These are phyloP conservation scores for Botia almorhae DNA, from an alignment of 2,797 vertebrate genomes.

Conservation along the genomic window DNA sequence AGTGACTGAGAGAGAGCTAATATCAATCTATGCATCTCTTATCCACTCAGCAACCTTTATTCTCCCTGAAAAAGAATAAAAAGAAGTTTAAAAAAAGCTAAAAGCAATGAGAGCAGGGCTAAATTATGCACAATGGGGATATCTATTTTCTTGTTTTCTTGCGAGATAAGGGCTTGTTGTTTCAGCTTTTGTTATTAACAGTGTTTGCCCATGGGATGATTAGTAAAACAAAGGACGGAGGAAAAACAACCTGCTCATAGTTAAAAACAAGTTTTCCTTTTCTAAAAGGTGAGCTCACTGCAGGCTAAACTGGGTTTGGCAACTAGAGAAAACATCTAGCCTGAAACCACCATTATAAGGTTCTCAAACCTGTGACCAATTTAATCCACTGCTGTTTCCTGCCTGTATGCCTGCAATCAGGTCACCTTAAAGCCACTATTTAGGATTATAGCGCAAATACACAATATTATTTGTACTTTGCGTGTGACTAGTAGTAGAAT, in stretches of 20 bases:
- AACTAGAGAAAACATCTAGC: constrained; percentile 34
- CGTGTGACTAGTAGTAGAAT: constrained; percentile 69
- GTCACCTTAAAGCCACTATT: constrained; percentile 55
- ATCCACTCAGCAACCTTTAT: constrained; percentile 37
- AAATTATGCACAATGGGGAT: constrained; percentile 80
- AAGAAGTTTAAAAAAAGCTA: constrained; percentile 33
- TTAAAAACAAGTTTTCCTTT: constrained; percentile 79
- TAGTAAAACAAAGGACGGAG: constrained; percentile 78
- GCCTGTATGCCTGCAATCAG: constrained; percentile 59
- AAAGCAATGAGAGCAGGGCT: constrained; percentile 71
- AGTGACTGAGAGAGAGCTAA: constrained; percentile 21
- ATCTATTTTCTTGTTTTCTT: constrained; percentile 79
- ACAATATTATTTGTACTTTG: constrained; percentile 67
- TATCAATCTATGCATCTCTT: constrained; percentile 21
- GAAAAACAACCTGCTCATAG: constrained; percentile 74
- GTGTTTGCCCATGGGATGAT: constrained; percentile 76
- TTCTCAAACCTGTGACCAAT: constrained; percentile 61
- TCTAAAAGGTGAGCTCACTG: constrained; percentile 73
- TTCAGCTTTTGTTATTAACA: constrained; percentile 77
- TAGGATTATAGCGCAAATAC: constrained; percentile 64
- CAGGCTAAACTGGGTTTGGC: constrained; percentile 67
- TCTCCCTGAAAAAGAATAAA: constrained; percentile 23
- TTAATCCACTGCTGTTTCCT: constrained; percentile 56
- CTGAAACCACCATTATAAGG: constrained; percentile 22
- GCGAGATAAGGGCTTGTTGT: constrained; percentile 75